These are phyloP conservation scores for Portunus trituberculatus DNA, from an alignment of 1,140 invertebrate species.

Conservation along the genomic window DNA sequence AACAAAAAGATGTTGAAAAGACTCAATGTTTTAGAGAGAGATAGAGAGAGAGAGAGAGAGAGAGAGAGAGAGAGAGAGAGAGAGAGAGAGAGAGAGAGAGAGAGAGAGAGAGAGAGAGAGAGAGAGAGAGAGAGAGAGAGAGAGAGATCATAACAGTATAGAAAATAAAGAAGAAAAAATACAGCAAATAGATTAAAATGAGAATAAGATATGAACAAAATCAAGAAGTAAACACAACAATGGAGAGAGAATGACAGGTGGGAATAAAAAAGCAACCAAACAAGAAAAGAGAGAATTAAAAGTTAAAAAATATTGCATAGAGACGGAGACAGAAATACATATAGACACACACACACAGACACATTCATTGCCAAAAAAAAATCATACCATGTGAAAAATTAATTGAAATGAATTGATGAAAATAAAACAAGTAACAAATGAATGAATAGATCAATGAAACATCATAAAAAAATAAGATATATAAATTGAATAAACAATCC, in stretches of 20 bases:
- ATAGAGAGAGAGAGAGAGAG: constrained; percentile 37
- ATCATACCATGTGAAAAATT: not conserved
- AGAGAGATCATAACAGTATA: not conserved
- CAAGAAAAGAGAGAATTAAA: not conserved
- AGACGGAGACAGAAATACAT: too few relatives aligned
- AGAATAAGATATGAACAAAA: too few relatives aligned
- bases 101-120: not conserved
- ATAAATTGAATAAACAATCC: not conserved
- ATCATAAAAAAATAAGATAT: not conserved
- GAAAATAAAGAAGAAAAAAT: too few relatives aligned
- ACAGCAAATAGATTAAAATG: too few relatives aligned
- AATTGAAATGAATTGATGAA: not conserved
- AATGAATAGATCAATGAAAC: not conserved
- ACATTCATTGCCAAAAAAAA: too few relatives aligned
- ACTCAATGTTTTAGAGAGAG: too few relatives aligned
- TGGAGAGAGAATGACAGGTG: not conserved
- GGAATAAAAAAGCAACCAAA: not conserved
- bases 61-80: not conserved
- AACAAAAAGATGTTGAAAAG: too few relatives aligned
- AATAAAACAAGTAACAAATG: not conserved
- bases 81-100: constrained; percentile 42
- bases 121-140: not conserved
- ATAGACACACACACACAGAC: too few relatives aligned
- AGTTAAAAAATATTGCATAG: too few relatives aligned
- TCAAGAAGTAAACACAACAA: not conserved